Percentiles rank a stretch among this genome's conserved stretches.
Evolutionary conservation across 2,113 vertebrate genomes (phyloP).

Genomic region (Bothrops jararaca): DNA sequence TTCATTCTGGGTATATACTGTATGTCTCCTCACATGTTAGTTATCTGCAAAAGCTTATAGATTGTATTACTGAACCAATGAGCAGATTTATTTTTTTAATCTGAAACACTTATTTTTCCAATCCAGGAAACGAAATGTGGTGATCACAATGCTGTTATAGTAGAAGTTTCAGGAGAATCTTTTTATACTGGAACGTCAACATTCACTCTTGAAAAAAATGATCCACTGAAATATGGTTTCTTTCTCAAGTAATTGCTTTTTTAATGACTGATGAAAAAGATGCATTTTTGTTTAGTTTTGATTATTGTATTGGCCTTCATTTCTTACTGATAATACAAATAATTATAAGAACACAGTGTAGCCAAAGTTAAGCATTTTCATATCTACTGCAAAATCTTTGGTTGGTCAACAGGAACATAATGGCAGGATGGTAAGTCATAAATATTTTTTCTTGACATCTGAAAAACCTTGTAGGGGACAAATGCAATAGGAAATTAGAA

Average conservation of each 20-base stretch:
- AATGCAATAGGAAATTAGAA: background rate
- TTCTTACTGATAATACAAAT: background rate
- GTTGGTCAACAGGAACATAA: background rate
- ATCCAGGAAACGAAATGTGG: slow-evolving; percentile 82
- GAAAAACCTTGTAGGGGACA: background rate
- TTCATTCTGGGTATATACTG: background rate
- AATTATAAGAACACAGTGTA: background rate
- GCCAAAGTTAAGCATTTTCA: background rate
- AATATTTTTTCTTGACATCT: background rate
- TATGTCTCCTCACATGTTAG: no score
- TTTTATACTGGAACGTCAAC: slow-evolving; percentile 84
- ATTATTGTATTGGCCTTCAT: background rate
- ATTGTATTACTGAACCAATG: background rate
- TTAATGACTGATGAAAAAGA: background rate
- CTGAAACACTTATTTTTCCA: slow-evolving; percentile 6
- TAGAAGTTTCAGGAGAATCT: slow-evolving; percentile 89
- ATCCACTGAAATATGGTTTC: slow-evolving; percentile 82
- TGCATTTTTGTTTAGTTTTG: background rate
- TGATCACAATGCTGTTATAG: slow-evolving; percentile 81
- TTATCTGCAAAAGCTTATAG: background rate
- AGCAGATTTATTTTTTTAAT: background rate
- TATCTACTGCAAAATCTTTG: background rate
- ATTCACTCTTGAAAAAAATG: slow-evolving; percentile 81
- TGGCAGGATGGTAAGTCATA: background rate
- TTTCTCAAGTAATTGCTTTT: slow-evolving; percentile 74